These are phyloP conservation scores for Tholera decimalis DNA, from an alignment of 2,888 invertebrate genomes.

Conservation along the genomic window DNA sequence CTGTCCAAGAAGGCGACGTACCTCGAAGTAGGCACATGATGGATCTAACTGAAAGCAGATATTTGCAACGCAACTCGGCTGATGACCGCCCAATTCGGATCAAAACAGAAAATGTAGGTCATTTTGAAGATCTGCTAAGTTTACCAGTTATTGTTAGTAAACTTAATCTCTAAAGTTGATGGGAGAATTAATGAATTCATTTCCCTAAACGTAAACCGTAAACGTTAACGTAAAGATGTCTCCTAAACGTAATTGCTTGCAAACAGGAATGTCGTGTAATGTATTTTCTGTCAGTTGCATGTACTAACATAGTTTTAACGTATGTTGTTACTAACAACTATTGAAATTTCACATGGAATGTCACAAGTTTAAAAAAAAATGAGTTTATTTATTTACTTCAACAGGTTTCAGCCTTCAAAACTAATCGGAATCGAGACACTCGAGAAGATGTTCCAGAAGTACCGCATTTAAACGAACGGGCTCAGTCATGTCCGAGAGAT, in stretches of 20 bases:
- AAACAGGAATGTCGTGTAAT: too few species aligned
- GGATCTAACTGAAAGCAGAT: constrained; percentile 64
- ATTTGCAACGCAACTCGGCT: constrained; percentile 60
- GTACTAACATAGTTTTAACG: too few species aligned
- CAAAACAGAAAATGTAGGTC: constrained; percentile 60
- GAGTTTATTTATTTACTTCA: too few species aligned
- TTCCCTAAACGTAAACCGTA: too few species aligned
- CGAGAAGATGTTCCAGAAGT: constrained; percentile 63
- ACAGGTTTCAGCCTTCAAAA: constrained; percentile 72
- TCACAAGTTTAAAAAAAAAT: too few species aligned
- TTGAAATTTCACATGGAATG: too few species aligned
- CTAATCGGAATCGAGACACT: constrained; percentile 61
- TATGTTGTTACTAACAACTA: too few species aligned
- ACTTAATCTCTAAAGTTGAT: constrained; percentile 7
- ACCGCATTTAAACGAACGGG: constrained; percentile 52
- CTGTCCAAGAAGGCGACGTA: constrained; percentile 59
- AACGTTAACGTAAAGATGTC: too few species aligned
- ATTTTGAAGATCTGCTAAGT: background rate
- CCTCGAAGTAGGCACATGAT: constrained; percentile 58
- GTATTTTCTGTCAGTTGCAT: too few species aligned
- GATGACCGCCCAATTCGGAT: constrained; percentile 54
- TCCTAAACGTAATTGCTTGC: too few species aligned
- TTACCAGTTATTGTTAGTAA: too few species aligned
- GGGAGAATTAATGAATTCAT: constrained; percentile 22
- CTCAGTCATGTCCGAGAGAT: constrained; percentile 54